Evolutionary conservation across 2,888 invertebrate genomes (phyloP).

Genomic region (Pelosia muscerda): DNA sequence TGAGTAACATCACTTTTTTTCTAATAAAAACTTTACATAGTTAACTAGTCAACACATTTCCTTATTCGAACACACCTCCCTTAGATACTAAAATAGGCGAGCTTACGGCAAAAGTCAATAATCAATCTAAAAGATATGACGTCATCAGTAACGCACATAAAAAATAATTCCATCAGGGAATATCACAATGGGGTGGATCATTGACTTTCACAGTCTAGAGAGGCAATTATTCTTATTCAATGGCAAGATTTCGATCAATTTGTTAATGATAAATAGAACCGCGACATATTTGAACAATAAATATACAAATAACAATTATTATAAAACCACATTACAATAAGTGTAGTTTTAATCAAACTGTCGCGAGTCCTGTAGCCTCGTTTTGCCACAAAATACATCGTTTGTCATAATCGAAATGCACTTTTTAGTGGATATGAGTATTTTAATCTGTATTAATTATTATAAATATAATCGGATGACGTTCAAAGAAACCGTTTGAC

Average conservation of each 20-base stretch:
- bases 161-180: not conserved
- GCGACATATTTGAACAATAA: conserved; percentile 1
- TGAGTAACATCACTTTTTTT: not conserved
- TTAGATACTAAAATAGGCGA: conserved; percentile 29
- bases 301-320: conserved; percentile 5
- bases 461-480: conserved; percentile 38
- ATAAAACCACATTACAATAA: conserved; percentile 2
- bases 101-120: conserved; percentile 21
- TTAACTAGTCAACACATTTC: conserved; percentile 15
- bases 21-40: not conserved
- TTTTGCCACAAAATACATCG: conserved; percentile 23
- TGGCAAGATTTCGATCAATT: conserved; percentile 68
- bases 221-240: conserved; percentile 57
- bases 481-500: conserved; percentile 50
- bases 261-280: conserved; percentile 41
- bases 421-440: conserved; percentile 48
- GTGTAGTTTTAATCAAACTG: conserved; percentile 1
- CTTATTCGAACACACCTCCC: conserved; percentile 5
- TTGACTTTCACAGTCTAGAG: conserved; percentile 37
- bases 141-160: not conserved
- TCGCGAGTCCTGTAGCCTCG: conserved; percentile 24
- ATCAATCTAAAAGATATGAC: conserved; percentile 1
- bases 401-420: conserved; percentile 53
- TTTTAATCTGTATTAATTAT: conserved; percentile 46
- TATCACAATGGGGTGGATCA: conserved; percentile 3